Conservation (phyloP, 2,797 vertebrate species). For the Cyprinella venusta region DNA sequence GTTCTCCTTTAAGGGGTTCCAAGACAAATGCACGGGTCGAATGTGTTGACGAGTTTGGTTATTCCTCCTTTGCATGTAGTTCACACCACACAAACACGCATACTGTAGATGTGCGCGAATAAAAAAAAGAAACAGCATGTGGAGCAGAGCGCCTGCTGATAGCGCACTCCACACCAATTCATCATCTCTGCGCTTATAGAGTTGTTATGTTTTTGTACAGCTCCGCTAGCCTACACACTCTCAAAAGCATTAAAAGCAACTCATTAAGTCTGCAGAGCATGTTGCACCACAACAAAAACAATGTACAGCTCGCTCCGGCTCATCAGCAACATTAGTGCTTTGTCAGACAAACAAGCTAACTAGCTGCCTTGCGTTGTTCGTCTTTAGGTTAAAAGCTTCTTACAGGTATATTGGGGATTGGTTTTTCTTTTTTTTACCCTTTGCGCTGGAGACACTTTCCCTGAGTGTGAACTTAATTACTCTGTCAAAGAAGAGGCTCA, state of each 20-base stretch:
- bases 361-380: conserved; percentile 22
- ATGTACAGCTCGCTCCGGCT: conserved; percentile 26
- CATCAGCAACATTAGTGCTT: conserved; percentile 24
- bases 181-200: conserved; percentile 21
- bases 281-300: conserved; percentile 9
- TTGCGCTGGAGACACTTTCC: conserved; percentile 45
- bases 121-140: not conserved
- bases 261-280: conserved; percentile 22
- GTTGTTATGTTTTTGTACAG: not conserved
- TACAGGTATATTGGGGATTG: conserved; percentile 50
- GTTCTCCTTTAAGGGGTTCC: not conserved
- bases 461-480: conserved; percentile 71
- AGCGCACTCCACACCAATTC: not conserved
- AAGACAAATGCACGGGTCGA: not conserved
- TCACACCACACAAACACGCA: conserved; percentile 18
- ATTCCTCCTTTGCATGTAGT: not conserved
- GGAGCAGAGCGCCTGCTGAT: conserved; percentile 13
- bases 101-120: not conserved
- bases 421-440: conserved; percentile 17
- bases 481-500: conserved; percentile 69
- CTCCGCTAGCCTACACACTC: not conserved
- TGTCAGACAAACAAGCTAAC: conserved; percentile 37
- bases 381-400: conserved; percentile 48
- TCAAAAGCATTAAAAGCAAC: conserved; percentile 16
- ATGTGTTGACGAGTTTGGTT: not conserved